These are phyloP conservation scores for Lophius americanus DNA, from an alignment of 2,797 vertebrate genomes.

Conservation along the genomic window DNA sequence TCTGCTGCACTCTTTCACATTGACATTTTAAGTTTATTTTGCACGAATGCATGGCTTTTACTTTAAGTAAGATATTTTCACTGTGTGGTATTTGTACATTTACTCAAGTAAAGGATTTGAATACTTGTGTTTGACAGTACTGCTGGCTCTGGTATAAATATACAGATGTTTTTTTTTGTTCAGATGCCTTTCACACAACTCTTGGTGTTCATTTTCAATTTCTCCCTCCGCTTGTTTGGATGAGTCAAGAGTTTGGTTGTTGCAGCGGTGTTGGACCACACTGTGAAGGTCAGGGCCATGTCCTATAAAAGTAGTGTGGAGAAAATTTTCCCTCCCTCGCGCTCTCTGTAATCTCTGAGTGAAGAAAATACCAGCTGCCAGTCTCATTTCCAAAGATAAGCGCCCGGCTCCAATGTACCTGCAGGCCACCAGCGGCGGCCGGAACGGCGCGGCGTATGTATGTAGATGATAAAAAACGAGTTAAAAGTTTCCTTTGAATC, in stretches of 20 bases:
- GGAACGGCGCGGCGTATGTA: conserved; percentile 35
- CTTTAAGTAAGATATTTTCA: too few species aligned
- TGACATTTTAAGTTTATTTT: too few species aligned
- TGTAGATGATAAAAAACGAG: conserved; percentile 42
- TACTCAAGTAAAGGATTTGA: too few species aligned
- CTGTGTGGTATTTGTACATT: too few species aligned
- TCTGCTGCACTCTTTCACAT: too few species aligned
- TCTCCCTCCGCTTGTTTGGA: conserved; percentile 45
- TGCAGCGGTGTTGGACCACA: conserved; percentile 26
- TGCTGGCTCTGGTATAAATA: neutral
- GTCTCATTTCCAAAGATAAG: conserved; percentile 76
- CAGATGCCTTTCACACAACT: conserved; percentile 56
- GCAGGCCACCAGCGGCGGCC: conserved; percentile 38
- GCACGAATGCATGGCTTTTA: too few species aligned
- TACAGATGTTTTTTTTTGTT: conserved; percentile 1
- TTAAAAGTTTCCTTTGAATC: conserved; percentile 25
- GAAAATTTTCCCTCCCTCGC: conserved; percentile 52
- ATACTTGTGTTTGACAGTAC: conserved; percentile 1
- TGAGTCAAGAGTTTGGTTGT: conserved; percentile 43
- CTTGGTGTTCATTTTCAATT: conserved; percentile 52
- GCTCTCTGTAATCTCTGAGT: conserved; percentile 66
- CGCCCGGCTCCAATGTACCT: conserved; percentile 43
- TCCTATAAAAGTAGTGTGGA: conserved; percentile 64
- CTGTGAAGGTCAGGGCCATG: conserved; percentile 66
- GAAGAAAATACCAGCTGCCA: conserved; percentile 71